A percentile compares a stretch with the other conserved stretches of the same genome.
These are phyloP conservation scores for Bombus ignitus DNA, from an alignment of 1,140 invertebrate species.

Conservation along the genomic window DNA sequence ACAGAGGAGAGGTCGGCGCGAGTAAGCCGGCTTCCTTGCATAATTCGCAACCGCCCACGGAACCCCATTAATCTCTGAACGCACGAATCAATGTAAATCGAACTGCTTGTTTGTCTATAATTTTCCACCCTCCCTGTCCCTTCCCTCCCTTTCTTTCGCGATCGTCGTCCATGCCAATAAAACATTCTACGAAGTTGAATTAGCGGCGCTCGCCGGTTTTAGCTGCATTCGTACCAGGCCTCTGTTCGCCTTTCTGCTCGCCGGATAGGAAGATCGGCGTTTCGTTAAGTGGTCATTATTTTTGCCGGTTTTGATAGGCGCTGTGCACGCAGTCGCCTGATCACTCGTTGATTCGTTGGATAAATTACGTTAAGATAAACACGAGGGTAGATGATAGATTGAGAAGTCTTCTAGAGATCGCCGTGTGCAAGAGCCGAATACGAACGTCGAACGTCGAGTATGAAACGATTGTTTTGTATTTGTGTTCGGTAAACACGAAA, in stretches of 20 bases:
- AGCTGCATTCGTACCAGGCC: neutral
- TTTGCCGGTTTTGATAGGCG: neutral
- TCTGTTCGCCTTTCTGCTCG: neutral
- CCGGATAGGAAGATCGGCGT: neutral
- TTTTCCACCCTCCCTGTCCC: neutral
- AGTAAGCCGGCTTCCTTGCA: conserved; percentile 64
- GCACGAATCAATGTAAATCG: conserved; percentile 47
- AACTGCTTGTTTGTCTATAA: conserved; percentile 21
- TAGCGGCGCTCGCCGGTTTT: neutral
- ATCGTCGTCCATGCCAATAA: conserved; percentile 6
- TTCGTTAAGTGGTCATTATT: neutral
- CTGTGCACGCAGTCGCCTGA: neutral
- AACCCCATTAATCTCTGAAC: conserved; percentile 65
- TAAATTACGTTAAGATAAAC: no score
- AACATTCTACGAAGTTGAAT: conserved; percentile 18
- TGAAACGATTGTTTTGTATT: no score
- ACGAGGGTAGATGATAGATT: no score
- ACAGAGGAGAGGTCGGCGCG: conserved; percentile 1
- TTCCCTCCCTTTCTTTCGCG: neutral
- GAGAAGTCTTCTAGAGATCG: no score
- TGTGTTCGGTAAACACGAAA: no score
- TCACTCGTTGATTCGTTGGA: neutral
- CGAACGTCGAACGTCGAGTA: no score
- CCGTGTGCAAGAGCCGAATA: no score
- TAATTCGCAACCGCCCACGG: conserved; percentile 70